Conservation (phyloP, 1,140 invertebrate species). For the Diprion similis region DNA sequence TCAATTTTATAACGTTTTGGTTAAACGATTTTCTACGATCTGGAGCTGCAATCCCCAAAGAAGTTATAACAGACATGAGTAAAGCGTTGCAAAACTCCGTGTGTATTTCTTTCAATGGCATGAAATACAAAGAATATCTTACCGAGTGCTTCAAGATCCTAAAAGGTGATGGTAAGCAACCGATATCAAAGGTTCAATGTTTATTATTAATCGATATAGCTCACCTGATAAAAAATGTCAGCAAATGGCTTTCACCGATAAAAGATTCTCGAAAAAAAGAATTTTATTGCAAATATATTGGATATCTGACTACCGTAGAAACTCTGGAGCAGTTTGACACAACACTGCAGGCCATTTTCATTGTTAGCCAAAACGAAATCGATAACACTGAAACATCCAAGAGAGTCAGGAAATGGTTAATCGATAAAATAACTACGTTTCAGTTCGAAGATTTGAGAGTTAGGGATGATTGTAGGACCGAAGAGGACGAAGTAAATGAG, state of each 20-base stretch:
- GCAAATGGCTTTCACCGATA: background rate
- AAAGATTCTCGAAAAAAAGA: slow-evolving; percentile 13
- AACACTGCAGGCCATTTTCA: background rate
- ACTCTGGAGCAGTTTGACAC: background rate
- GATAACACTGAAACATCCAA: slow-evolving; percentile 4
- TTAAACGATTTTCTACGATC: slow-evolving; percentile 8
- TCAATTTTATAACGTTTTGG: slow-evolving; percentile 12
- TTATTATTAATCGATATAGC: slow-evolving; percentile 18
- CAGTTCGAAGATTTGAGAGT: background rate
- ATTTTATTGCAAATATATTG: slow-evolving; percentile 13
- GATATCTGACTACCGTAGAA: slow-evolving; percentile 14
- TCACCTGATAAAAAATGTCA: slow-evolving; percentile 11
- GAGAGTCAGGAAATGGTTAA: slow-evolving; percentile 11
- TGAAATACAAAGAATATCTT: slow-evolving; percentile 18
- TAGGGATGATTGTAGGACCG: background rate
- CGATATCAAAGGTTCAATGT: too few relatives aligned
- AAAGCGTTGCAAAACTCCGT: slow-evolving; percentile 16
- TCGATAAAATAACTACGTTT: slow-evolving; percentile 10
- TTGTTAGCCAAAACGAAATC: slow-evolving; percentile 1
- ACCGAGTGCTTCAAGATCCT: slow-evolving; percentile 7
- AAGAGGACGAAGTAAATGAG: background rate
- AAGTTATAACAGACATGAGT: slow-evolving; percentile 17
- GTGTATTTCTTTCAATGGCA: slow-evolving; percentile 14
- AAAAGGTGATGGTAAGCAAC: too few relatives aligned
- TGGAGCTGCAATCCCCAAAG: slow-evolving; percentile 16